Conservation (phyloP, 1,140 invertebrate species). For the Drosophila baimaii region DNA sequence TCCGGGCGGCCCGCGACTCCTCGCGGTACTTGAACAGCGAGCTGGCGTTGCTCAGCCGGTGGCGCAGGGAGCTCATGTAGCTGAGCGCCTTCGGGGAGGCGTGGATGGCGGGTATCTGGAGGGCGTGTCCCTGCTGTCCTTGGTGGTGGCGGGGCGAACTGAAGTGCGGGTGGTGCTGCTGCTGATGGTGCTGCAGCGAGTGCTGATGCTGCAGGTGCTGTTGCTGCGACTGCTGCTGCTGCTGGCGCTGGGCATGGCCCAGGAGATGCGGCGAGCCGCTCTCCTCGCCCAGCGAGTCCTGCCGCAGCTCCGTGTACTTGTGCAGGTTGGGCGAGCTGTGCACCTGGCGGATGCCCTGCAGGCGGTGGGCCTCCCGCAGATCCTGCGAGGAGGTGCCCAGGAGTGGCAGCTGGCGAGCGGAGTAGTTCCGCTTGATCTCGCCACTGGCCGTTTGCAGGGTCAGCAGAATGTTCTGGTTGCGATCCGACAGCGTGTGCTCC, state of each 20-base stretch:
- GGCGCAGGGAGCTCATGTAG: slow-evolving; percentile 89
- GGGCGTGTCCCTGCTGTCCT: slow-evolving; percentile 50
- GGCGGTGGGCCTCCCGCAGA: slow-evolving; percentile 56
- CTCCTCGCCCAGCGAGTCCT: slow-evolving; percentile 57
- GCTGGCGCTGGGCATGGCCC: slow-evolving; percentile 63
- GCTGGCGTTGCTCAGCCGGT: slow-evolving; percentile 92
- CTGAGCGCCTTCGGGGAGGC: slow-evolving; percentile 80
- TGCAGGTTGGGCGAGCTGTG: slow-evolving; percentile 83
- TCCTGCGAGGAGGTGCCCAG: slow-evolving; percentile 76
- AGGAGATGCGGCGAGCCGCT: slow-evolving; percentile 66
- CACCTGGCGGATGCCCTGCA: slow-evolving; percentile 79
- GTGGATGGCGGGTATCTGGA: slow-evolving; percentile 80
- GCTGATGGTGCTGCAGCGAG: slow-evolving; percentile 38
- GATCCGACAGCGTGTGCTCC: slow-evolving; percentile 58
- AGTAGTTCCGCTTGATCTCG: slow-evolving; percentile 81
- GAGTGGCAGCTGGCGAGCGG: slow-evolving; percentile 71
- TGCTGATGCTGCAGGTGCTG: slow-evolving; percentile 43
- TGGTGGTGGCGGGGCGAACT: slow-evolving; percentile 40
- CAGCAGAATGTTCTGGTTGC: slow-evolving; percentile 76
- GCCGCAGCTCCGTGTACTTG: slow-evolving; percentile 67
- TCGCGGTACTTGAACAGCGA: slow-evolving; percentile 92
- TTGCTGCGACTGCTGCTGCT: slow-evolving; percentile 50
- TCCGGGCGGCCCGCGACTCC: slow-evolving; percentile 91
- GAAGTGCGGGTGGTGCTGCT: slow-evolving; percentile 60
- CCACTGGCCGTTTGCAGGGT: slow-evolving; percentile 76